A percentile compares a stretch with the other conserved stretches of the same genome.
Conservation (phyloP, 2,888 invertebrate genomes). For the Campoletis raptor region DNA sequence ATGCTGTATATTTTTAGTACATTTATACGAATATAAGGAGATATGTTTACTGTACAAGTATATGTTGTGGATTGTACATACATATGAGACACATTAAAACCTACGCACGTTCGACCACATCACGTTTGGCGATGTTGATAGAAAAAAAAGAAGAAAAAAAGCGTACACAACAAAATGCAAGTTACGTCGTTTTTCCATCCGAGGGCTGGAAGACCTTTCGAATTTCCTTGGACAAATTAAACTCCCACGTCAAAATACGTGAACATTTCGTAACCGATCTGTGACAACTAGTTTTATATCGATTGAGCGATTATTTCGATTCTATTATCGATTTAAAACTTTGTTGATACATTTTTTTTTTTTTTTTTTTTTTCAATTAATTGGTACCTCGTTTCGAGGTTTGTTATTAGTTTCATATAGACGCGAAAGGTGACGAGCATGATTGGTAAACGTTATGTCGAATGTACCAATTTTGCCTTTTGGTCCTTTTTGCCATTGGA, state of each 20-base stretch:
- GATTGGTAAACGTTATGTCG: neutral
- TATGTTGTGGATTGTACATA: conserved; percentile 32
- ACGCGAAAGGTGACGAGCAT: neutral
- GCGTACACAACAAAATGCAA: conserved; percentile 11
- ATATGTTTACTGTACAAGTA: conserved; percentile 16
- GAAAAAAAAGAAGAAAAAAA: conserved; percentile 7
- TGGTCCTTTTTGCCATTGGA: neutral
- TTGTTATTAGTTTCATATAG: neutral
- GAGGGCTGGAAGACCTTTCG: conserved; percentile 51
- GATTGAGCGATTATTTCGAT: neutral
- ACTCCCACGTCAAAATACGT: conserved; percentile 41
- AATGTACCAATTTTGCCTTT: neutral
- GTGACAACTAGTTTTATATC: conserved; percentile 20
- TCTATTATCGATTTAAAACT: neutral
- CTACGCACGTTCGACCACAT: conserved; percentile 58
- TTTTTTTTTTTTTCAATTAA: neutral
- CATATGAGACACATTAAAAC: conserved; percentile 47
- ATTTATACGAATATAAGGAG: conserved; percentile 4
- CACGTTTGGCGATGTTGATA: conserved; percentile 45
- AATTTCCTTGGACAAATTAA: conserved; percentile 55
- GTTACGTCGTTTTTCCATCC: conserved; percentile 12
- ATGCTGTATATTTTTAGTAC: conserved; percentile 10
- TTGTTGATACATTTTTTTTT: neutral
- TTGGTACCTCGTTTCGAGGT: neutral
- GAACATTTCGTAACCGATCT: conserved; percentile 31